Base-by-base conservation (phyloP, 2,797 vertebrate genomes). In the Arctocebus calabarensis region DNA sequence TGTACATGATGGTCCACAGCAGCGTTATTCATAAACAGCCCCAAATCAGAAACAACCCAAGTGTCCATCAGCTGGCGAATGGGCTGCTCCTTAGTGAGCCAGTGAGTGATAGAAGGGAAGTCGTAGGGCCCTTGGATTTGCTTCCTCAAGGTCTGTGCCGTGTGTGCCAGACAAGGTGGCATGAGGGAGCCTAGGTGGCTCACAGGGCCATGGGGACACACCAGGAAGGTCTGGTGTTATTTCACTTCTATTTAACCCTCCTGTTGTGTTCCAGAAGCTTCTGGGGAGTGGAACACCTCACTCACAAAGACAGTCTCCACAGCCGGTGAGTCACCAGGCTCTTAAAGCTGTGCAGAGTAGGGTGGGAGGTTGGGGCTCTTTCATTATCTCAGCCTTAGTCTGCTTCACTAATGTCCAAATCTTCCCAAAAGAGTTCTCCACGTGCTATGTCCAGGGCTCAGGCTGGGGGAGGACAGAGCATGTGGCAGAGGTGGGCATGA, bases 381-480 rank as follows among this genome's bases (percentile, higher is more conserved):
- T 52, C 48, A 52, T 52, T 52, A 52, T 52, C 48, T 52, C 48
- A 52, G 48, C 14, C 48, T 52, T 22, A 14, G 48, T 27, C 16
- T 0, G 10, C 6, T 34, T 25, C 62, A 17, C 25, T 5, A 2
- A 77, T 32, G 9, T 25, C 55, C 6, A 1, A 1, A 25, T n/a
- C 64, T 75, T 34, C 37, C 91, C 55, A 19, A 6, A 17, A 40
- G n/a, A 62, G n/a, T 5, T 48, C 34, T 48, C 0, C 40, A 20
- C 40, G 13, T 64, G 68, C 14, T 48, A 14, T 48, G 48, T 52
- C 48, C 48, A 52, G 48, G 48, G 48, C 48, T 52, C 14, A 14
- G 48, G 14, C 14, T 16, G 48, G 14, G 14, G 48, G 48, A 66
- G 61, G 27, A 20, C 11, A 3, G 29, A 78, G 40, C 25, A 5